Conservation (phyloP, 1,140 invertebrate genomes). For the Rhyacophila brunnea region DNA sequence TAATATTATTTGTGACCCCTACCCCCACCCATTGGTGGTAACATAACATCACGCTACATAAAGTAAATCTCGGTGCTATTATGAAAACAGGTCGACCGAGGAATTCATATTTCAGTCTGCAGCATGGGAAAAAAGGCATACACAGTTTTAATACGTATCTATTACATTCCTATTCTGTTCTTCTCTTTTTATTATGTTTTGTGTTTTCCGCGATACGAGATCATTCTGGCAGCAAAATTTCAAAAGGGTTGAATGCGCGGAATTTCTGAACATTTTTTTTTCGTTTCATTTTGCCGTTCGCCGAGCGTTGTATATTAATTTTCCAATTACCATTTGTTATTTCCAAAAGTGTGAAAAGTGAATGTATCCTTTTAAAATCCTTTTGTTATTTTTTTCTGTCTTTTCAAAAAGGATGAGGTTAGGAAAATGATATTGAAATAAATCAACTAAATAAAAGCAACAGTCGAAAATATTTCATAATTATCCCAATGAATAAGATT, state of each 20-base stretch:
- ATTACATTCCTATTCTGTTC: background rate
- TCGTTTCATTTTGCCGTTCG: constrained; percentile 1
- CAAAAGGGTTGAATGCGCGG: background rate
- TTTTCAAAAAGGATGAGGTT: too few species aligned
- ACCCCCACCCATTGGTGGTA: background rate
- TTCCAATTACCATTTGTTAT: too few species aligned
- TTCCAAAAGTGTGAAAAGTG: too few species aligned
- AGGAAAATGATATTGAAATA: too few species aligned
- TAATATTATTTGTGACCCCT: background rate
- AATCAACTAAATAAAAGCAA: too few species aligned
- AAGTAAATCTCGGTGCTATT: constrained; percentile 29
- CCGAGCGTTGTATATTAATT: too few species aligned
- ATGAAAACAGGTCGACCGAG: constrained; percentile 15
- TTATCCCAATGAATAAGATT: too few species aligned
- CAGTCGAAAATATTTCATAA: too few species aligned
- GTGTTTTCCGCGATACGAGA: constrained; percentile 1
- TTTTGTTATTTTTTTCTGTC: too few species aligned
- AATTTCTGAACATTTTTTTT: background rate
- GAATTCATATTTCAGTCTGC: constrained; percentile 29
- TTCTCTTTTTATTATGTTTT: background rate
- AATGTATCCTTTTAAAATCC: too few species aligned
- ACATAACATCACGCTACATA: constrained; percentile 29
- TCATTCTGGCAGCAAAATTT: background rate
- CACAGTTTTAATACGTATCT: constrained; percentile 17
- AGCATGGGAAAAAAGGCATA: constrained; percentile 13